These are phyloP conservation scores for Acanthosoma haemorrhoidale DNA, from an alignment of 2,888 invertebrate species.

Conservation along the genomic window DNA sequence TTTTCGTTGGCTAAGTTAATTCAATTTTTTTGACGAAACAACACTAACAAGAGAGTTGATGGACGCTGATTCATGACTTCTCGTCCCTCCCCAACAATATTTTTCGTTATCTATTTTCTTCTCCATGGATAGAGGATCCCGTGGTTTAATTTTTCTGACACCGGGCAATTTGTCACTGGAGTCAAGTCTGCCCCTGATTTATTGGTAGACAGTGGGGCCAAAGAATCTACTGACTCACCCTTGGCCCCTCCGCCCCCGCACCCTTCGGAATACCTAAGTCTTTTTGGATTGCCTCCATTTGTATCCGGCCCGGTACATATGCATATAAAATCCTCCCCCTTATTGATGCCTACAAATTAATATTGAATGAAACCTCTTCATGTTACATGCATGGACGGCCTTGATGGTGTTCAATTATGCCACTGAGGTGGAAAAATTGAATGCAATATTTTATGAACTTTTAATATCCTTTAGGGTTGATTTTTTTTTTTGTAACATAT, in stretches of 20 bases:
- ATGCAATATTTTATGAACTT: not conserved
- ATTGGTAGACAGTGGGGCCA: not conserved
- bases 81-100: not conserved
- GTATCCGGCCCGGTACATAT: not conserved
- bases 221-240: not conserved
- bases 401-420: not conserved
- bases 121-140: not conserved
- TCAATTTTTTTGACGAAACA: no score
- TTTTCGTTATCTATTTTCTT: not conserved
- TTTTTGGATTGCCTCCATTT: not conserved
- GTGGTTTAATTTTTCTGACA: conserved; percentile 8
- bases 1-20: no score
- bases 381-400: not conserved
- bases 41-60: no score
- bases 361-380: conserved; percentile 7
- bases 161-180: not conserved
- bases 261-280: no score
- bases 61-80: not conserved
- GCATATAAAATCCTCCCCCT: not conserved
- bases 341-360: conserved; percentile 10
- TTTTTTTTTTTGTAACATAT: no score
- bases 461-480: no score
- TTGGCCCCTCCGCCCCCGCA: not conserved
- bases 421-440: not conserved
- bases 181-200: not conserved